phyloP scores from a whole-genome alignment of 2,113 vertebrate species.

The Megatriorchis doriae region DNA sequence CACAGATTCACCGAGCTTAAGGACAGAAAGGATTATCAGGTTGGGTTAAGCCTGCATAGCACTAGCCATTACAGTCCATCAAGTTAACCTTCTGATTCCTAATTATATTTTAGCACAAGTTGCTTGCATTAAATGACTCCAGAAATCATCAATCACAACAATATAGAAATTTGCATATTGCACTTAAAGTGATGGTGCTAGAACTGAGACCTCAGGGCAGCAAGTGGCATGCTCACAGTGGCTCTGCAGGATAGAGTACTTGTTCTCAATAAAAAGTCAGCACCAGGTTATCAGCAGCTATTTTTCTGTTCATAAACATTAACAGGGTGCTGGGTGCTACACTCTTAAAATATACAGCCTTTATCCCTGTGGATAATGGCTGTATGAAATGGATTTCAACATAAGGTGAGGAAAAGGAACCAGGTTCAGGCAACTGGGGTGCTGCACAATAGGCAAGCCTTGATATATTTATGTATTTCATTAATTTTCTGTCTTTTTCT shows the following conservation, averaged over 20 bases:
- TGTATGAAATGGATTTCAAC: not conserved
- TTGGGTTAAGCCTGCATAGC: not conserved
- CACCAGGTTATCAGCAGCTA: not conserved
- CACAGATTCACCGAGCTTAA: not conserved
- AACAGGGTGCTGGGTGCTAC: not conserved
- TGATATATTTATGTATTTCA: not conserved
- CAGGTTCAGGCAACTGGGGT: not conserved
- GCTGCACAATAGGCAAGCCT: not conserved
- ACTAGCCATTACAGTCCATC: not conserved
- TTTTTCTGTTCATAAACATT: not conserved
- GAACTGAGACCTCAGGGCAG: not conserved
- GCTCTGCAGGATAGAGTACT: not conserved
- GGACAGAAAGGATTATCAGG: not conserved
- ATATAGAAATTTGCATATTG: not conserved
- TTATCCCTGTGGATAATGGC: not conserved
- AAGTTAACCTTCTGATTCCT: not conserved
- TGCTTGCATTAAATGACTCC: not conserved
- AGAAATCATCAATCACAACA: not conserved
- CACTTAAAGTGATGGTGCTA: not conserved
- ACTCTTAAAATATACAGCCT: not conserved
- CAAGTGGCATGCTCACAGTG: fast-evolving
- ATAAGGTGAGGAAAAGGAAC: not conserved
- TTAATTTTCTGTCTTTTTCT: not conserved
- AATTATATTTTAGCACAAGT: not conserved
- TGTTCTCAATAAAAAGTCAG: not conserved